Base-by-base conservation (phyloP, 2,888 invertebrate genomes). In the Coremacera marginata region DNA sequence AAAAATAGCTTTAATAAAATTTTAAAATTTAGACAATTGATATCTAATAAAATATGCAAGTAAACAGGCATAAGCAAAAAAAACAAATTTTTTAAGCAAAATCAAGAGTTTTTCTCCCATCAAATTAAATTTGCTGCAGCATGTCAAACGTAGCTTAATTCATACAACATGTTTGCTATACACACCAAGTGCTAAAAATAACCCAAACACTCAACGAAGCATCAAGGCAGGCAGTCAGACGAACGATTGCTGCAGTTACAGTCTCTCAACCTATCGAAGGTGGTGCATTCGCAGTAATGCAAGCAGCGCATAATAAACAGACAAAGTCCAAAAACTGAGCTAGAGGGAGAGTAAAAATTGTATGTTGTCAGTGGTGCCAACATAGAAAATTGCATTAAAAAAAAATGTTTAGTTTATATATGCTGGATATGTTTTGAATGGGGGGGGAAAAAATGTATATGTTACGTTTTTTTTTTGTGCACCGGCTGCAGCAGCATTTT, bases 291-390 rank as follows among this genome's bases (percentile, higher is more conserved):
- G 22, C 14, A 14, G 25, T 27, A 60, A n/a, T 60, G 27, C 11
- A 60, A 37, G 67, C 22, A 67, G 9, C 22, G n/a, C 19, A 67
- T 19, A 44, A 22, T 1, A 44, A 37, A 44, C 34, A 44, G 14
- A 22, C 44, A 9, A 67, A 67, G n/a, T 44, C 22, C 16, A 67
- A 67, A 67, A 67, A 65, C 8, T 16, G 19, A 22, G 34, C 8
- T 5, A 37, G 44, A 67, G 44, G 14, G 22, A 5, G 9, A 49
- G 44, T 14, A 49, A 37, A 44, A 37, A 11, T 22, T 44, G 16
- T 22, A 49, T 67, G 37, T 22, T 67, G 67, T 34, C 67, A 67
- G 22, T 67, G 67, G 37, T 67, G 67, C 37, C 19, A 67, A 49
- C 67, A 49, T 37, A 5, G 44, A 67, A 67, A 67, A 19, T 49